phyloP scores from a whole-genome alignment of 1,140 invertebrate genomes.

The Oncopeltus fasciatus region DNA sequence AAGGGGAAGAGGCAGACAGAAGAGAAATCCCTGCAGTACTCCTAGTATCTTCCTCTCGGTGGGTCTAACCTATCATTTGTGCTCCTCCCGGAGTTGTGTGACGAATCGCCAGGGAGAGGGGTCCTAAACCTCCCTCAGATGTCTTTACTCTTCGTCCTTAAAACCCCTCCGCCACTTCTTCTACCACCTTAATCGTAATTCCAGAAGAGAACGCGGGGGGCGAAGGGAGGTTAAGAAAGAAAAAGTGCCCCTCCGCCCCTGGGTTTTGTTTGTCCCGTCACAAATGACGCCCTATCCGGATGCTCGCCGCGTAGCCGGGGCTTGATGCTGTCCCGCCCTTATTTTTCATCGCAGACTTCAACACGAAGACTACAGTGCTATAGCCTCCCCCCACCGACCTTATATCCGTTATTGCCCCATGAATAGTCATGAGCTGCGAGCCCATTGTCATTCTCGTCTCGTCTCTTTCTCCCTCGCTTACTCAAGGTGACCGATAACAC shows the following conservation, averaged over 20 bases:
- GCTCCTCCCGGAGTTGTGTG: not conserved
- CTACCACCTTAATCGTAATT: not conserved
- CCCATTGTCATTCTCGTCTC: not conserved
- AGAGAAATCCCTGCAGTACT: not conserved
- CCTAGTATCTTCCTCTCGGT: no score
- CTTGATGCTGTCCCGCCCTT: not conserved
- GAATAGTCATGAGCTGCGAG: not conserved
- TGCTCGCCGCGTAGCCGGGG: not conserved
- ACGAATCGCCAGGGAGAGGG: not conserved
- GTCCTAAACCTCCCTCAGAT: not conserved
- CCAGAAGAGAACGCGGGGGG: not conserved
- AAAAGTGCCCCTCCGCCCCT: not conserved
- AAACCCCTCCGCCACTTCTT: not conserved
- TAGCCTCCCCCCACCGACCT: not conserved
- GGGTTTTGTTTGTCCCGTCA: not conserved
- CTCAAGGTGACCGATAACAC: no score
- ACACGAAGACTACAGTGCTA: no score
- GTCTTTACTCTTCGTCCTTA: not conserved
- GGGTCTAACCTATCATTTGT: slow-evolving; percentile 1
- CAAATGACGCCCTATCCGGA: not conserved
- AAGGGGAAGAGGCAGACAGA: not conserved
- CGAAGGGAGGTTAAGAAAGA: not conserved
- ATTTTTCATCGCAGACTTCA: not conserved
- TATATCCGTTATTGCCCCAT: slow-evolving; percentile 1
- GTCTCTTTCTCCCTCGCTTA: not conserved